Evolutionary conservation across 1,140 invertebrate genomes (phyloP), one percentile per base, ranked within the genome.

Genomic region (Pissodes strobi): DNA sequence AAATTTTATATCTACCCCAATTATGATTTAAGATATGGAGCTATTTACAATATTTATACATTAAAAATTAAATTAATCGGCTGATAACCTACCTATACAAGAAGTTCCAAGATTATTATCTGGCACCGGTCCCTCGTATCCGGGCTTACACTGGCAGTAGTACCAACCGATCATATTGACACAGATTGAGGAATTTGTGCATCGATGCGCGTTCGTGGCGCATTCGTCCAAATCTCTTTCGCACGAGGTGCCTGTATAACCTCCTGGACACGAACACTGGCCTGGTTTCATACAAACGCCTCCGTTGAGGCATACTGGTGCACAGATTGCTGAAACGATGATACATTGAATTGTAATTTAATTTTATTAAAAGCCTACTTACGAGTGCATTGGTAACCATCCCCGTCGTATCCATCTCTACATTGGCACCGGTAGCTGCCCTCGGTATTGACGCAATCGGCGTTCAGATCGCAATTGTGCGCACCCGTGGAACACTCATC

Each of bases 101-200:
- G 85, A 82, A 17, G 83, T 78, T 43, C 85, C 86, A 67, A 85
- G 80, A 37, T 79, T 83, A 72, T 83, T 86, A 71, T 88, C 83
- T 59, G 82, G 78, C 25, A 83, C 71, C 19, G 80, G 80, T 64
- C 82, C 83, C 13, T 87, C 81, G 79, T 89, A 96, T 0, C 94
- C 94, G 18, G 87, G 82, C 38, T 87, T 86, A 78, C 94, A 97
- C 63, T 90, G 86, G 77, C 94, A 97, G 72, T 92, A 90, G 78
- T 94, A 95, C 86, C 92, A 94, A 55, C 94, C 94, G 13, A 92
- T 92, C 83, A 92, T 91, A 79, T 96, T 96, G 76, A 94, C 86
- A 79, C 94, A 96, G 18, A 83, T 81, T 5, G 93, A 90, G 63
- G 88, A 86, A 64, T 82, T 79, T 62, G 87, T 88, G 80, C 93